Base-by-base conservation (phyloP, 2,797 vertebrate genomes). In the Trachurus trachurus region DNA sequence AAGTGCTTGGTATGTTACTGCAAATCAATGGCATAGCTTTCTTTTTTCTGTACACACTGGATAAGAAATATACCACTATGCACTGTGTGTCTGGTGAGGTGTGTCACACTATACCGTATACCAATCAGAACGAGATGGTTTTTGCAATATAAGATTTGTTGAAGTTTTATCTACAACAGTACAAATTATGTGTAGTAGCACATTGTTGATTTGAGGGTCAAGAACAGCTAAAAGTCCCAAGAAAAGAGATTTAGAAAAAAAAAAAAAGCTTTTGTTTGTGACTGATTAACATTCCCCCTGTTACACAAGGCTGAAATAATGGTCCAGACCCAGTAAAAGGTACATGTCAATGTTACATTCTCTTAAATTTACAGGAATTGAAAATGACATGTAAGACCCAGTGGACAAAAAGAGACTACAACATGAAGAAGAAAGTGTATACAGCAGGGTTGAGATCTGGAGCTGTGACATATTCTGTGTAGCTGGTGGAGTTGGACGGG, bases 1-100 rank as follows among this genome's bases (percentile, higher is more conserved):
- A 79, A 64, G 86, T 88, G 89, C 40, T 68, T 44, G 45, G 78
- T 80, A 86, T 89, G 67, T 52, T 42, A 53, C 39, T 44, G 64
- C 45, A 50, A 66, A 68, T 81, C 63, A 79, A 9, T 62, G 47
- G 39, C 17, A 1, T 9, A 3, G 34, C 76, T 75, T 50, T 19
- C 37, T 66, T n/a, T 42, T 69, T 34, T 67, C 31, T 80, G 5
- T 77, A 56, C 42, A 58, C 66, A 64, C 26, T 52, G 63, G 49
- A 6, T 12, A 44, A 45, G 7, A 69, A 60, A 52, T 54, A 16
- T 26, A 72, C 17, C 16, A 52, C 45, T 29, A 7, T 31, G 26
- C 9, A 69, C 4, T 44, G 2, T 29, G 21, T 15, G 0, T 47
- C 31, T 45, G 40, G 8, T 37, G 34, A 37, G 34, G 34, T 37